Evolutionary conservation across 2,113 vertebrate genomes (phyloP).

Genomic region (Dipodomys ordii): DNA sequence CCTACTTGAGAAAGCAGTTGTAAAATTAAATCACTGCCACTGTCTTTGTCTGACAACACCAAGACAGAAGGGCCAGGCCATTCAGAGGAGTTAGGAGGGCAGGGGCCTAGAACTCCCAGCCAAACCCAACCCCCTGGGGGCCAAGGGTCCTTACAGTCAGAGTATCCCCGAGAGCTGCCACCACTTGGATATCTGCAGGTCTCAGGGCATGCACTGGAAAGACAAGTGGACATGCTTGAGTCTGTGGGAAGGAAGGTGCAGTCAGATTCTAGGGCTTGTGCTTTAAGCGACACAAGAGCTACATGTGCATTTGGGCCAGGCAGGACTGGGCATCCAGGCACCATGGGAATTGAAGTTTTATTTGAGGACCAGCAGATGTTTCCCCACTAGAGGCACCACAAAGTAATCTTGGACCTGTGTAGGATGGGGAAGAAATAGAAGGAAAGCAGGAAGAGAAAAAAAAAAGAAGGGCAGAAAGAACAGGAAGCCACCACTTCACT

Average conservation of each 20-base stretch:
- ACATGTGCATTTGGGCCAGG: fast-evolving
- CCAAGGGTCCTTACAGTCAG: slow-evolving; percentile 89
- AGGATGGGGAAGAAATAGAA: too few relatives aligned
- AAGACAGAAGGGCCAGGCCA: neutral
- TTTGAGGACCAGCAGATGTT: neutral
- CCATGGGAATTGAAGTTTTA: neutral
- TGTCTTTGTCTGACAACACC: neutral
- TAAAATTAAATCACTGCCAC: neutral
- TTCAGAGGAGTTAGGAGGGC: neutral
- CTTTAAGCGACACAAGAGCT: neutral
- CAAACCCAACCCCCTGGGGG: neutral
- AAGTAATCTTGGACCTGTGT: neutral
- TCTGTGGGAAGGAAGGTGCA: neutral
- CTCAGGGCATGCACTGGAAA: slow-evolving; percentile 92
- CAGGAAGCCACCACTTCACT: neutral
- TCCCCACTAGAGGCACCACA: neutral
- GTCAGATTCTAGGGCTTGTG: neutral
- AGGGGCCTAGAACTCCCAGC: neutral
- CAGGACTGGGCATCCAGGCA: neutral
- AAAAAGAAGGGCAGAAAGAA: neutral
- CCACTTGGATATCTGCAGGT: slow-evolving; percentile 93
- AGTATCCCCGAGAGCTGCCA: slow-evolving; percentile 96
- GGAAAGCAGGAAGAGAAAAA: neutral
- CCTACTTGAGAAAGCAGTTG: neutral
- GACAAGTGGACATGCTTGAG: slow-evolving; percentile 49